Percentiles rank a stretch among this genome's conserved stretches.
Conservation (phyloP, 2,113 vertebrate species). For the Thunnus maccoyii region DNA sequence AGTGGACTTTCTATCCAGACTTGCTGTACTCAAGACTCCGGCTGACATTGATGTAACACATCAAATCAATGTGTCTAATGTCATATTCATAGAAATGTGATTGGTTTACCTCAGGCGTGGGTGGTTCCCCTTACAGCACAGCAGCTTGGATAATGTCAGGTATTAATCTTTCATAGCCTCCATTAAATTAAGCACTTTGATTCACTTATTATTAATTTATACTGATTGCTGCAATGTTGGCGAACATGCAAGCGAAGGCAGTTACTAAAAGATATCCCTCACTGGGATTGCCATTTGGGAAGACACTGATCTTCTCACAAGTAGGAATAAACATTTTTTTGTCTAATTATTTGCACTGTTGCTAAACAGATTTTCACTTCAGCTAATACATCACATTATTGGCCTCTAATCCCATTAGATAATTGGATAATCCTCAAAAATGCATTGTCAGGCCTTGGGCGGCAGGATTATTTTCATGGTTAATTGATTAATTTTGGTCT, state of each 20-base stretch:
- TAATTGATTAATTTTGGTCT: neutral
- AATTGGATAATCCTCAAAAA: neutral
- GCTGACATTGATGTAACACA: constrained; percentile 75
- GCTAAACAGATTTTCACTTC: neutral
- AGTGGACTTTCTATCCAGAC: constrained; percentile 67
- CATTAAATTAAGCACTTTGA: constrained; percentile 83
- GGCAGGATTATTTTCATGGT: neutral
- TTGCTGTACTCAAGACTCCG: constrained; percentile 54
- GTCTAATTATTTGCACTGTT: neutral
- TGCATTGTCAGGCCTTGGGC: neutral
- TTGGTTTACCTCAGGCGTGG: constrained; percentile 78
- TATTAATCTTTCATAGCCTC: constrained; percentile 83
- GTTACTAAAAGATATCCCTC: constrained; percentile 62
- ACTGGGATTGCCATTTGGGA: constrained; percentile 64
- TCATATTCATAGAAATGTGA: constrained; percentile 79
- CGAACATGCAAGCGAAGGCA: constrained; percentile 59
- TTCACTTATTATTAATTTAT: constrained; percentile 84
- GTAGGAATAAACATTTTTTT: constrained; percentile 33
- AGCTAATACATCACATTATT: neutral
- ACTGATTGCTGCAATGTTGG: constrained; percentile 76
- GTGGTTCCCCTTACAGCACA: constrained; percentile 69
- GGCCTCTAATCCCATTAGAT: neutral
- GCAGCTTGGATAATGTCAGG: constrained; percentile 83
- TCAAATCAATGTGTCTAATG: constrained; percentile 77
- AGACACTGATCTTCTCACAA: constrained; percentile 57